Evolutionary conservation across 2,113 vertebrate species (phyloP), one percentile per base, ranked within the genome.

Genomic region (Silurus glanis): DNA sequence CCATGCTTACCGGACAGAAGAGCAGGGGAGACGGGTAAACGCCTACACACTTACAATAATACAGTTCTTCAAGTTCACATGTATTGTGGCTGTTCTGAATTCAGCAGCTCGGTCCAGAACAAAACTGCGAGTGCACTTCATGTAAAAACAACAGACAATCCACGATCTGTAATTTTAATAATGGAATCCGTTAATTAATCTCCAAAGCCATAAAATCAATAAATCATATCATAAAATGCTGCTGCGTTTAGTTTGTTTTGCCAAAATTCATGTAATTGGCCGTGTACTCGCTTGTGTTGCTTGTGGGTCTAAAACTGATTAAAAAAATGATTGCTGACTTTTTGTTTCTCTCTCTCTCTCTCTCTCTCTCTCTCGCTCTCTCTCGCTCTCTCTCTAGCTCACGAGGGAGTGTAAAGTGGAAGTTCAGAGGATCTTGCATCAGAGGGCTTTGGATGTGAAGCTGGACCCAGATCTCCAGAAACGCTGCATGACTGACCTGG

Each of bases 371-470:
- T 16, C 9, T 37, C 10, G 49, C 16, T 76, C 25, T 56, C 12
- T 78, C 56, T 76, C 4, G 53, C 14, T 78, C 51, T 7, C 53
- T 16, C 4, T 16, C 9, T 64, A 99, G 98, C 93, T 99, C 14
- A 99, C 98, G 0, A 93, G 98, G 9, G 97, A 99, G 89, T 99
- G 98, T 92, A 95, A 98, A 89, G 96, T 97, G 51, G 98, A 99
- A 91, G 98, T 99, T 0, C 97, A 98, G 86, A 94, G 98, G 81
- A 98, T 99, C 85, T 96, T 99, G 61, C 98, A 99, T 85, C 98
- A 99, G 90, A 96, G 98, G 71, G 98, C 98, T 85, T 94, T 99
- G 93, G 98, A 99, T 10, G 97, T 99, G 83, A 99, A 99, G 87
- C 92, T 99, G 91, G 97, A 99, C 85, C 98, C 98, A 0, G 93